These are phyloP conservation scores for Diarsia brunnea DNA, from an alignment of 2,888 invertebrate genomes.

Conservation along the genomic window DNA sequence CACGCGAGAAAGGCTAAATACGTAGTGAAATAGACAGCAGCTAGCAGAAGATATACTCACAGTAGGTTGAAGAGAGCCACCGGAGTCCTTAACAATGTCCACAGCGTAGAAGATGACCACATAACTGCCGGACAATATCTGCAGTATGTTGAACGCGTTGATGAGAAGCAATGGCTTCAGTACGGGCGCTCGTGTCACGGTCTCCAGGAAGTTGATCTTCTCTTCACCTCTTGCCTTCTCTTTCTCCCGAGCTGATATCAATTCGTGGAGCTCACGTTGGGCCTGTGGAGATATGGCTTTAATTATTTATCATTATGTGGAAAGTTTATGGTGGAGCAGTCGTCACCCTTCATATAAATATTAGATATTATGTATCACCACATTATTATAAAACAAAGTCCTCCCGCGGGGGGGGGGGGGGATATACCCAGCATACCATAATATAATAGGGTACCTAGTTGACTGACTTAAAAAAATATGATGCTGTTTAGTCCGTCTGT, in stretches of 20 bases:
- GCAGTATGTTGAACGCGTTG: slow-evolving; percentile 93
- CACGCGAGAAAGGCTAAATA: not conserved
- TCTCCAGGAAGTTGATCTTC: slow-evolving; percentile 88
- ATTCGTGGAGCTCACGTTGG: slow-evolving; percentile 91
- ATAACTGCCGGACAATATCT: slow-evolving; percentile 94
- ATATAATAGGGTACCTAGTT: no score
- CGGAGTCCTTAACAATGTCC: slow-evolving; percentile 92
- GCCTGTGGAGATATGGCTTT: slow-evolving; percentile 80
- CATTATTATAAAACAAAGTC: no score
- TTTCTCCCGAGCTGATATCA: slow-evolving; percentile 91
- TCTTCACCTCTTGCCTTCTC: slow-evolving; percentile 89
- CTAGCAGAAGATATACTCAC: slow-evolving; percentile 70
- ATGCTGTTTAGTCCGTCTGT: no score
- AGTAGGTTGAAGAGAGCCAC: slow-evolving; percentile 84
- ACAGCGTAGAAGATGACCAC: slow-evolving; percentile 95
- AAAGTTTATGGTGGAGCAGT: not conserved
- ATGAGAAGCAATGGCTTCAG: slow-evolving; percentile 94
- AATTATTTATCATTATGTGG: not conserved
- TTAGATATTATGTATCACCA: no score
- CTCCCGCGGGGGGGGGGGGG: no score
- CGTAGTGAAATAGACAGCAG: not conserved
- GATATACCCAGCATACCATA: no score
- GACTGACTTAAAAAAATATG: no score
- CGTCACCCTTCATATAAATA: not conserved
- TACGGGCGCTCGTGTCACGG: slow-evolving; percentile 91